Evolutionary conservation across 2,888 invertebrate species (phyloP), one percentile per base, ranked within the genome.

Genomic region (Eilema depressum): DNA sequence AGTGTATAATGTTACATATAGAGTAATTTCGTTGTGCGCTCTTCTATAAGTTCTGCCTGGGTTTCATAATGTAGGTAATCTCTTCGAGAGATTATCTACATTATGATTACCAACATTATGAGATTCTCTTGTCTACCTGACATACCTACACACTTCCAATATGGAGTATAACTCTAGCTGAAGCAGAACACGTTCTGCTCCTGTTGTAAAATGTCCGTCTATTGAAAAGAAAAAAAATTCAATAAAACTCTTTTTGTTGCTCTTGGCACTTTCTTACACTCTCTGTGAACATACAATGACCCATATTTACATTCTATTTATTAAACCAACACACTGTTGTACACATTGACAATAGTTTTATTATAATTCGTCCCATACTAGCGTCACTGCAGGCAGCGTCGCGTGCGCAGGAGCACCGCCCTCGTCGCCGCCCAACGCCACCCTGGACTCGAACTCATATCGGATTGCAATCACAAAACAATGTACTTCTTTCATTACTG

Each of bases 361-460:
- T 61, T 33, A 37, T 57, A 64, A 41, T 70, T 28, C 25, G 60
- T 70, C 66, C 41, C 57, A 66, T 65, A 60, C n/a, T 26, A 11
- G 28, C 47, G 65, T 70, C 57, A 62, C 66, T 62, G 53, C 28
- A 33, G 25, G 66, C 70, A 69, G 68, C 69, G 87, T 84, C 92
- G 92, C 92, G 87, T 88, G 91, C 93, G 92, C 94, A 93, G 88
- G 89, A 41, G 78, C 78, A 70, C 76, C 92, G 91, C 92, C 92
- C 91, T 87, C 82, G 83, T 62, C 76, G 71, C 85, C 87, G 86
- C 89, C 91, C 87, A 83, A 82, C 78, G 80, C 86, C 88, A 81
- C 86, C 81, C 84, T 84, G 76, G 77, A 77, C 62, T 75, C 73
- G 71, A 72, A 78, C 78, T 66, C 71, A 77, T 83, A 86, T 90